These are phyloP conservation scores for Yponomeuta cagnagella DNA, from an alignment of 2,888 invertebrate genomes.

Conservation along the genomic window DNA sequence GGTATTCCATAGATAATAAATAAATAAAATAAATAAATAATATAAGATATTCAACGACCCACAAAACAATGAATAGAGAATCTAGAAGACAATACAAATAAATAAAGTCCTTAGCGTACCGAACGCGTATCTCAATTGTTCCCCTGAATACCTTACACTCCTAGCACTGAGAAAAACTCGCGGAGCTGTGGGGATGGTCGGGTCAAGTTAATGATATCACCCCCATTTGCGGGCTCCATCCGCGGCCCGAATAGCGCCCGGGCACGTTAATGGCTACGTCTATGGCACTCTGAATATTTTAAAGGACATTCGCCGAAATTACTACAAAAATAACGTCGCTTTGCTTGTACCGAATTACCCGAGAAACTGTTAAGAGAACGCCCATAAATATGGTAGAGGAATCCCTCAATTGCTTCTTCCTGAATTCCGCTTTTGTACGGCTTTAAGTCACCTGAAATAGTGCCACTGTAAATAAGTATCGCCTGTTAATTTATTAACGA, in stretches of 20 bases:
- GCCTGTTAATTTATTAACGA: background rate
- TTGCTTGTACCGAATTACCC: slow-evolving; percentile 71
- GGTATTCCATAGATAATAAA: too few species aligned
- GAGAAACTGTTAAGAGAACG: slow-evolving; percentile 69
- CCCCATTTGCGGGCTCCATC: slow-evolving; percentile 70
- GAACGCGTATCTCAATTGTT: too few species aligned
- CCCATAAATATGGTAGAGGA: slow-evolving; percentile 65
- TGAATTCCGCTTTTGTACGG: slow-evolving; percentile 55
- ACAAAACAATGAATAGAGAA: too few species aligned
- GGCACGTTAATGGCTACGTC: slow-evolving; percentile 71
- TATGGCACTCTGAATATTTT: slow-evolving; percentile 73
- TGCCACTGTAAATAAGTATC: slow-evolving; percentile 42
- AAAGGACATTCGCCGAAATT: slow-evolving; percentile 74
- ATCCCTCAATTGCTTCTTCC: slow-evolving; percentile 65
- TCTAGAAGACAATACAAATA: too few species aligned
- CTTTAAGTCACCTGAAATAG: slow-evolving; percentile 2
- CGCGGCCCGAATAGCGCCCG: slow-evolving; percentile 64
- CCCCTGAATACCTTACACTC: slow-evolving; percentile 50
- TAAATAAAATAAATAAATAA: too few species aligned
- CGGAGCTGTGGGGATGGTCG: slow-evolving; percentile 53
- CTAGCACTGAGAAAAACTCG: slow-evolving; percentile 72
- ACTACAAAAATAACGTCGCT: slow-evolving; percentile 75
- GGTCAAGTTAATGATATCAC: slow-evolving; percentile 74
- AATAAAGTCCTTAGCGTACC: too few species aligned
- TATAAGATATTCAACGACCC: too few species aligned